Evolutionary conservation across 2,113 vertebrate genomes (phyloP).

Genomic region (Romanogobio albipinnatus): DNA sequence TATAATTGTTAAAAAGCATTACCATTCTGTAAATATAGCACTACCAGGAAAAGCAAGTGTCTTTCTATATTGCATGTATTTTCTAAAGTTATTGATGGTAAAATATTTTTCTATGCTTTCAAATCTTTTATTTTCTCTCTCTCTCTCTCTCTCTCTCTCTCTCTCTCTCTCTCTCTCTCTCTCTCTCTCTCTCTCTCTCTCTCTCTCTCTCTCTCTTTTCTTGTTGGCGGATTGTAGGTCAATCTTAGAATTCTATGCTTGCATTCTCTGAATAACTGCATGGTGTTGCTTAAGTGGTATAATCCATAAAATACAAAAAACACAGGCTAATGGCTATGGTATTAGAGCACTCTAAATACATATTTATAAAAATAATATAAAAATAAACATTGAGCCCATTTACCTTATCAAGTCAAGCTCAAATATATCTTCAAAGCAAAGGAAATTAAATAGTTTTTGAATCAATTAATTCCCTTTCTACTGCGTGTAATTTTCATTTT

Average conservation of each 20-base stretch:
- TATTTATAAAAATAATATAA: too few species aligned
- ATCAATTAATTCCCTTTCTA: slow-evolving; percentile 58
- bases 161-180: too few species aligned
- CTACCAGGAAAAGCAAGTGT: neutral
- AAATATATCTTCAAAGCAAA: neutral
- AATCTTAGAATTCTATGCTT: neutral
- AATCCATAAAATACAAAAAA: neutral
- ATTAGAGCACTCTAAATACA: neutral
- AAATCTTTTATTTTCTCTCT: neutral
- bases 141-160: too few species aligned
- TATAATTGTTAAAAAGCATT: neutral
- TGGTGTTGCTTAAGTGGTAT: neutral
- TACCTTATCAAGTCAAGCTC: neutral
- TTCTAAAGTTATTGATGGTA: neutral
- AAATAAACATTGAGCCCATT: neutral
- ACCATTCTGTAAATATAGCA: neutral
- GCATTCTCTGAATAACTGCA: neutral
- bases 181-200: too few species aligned
- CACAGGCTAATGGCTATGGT: neutral
- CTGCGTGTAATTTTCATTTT: slow-evolving; percentile 57
- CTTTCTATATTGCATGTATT: neutral
- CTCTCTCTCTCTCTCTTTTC: too few species aligned
- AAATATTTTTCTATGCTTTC: neutral
- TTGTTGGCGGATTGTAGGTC: neutral
- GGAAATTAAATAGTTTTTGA: slow-evolving; percentile 50